A percentile compares a stretch with the other conserved stretches of the same genome.
Conservation (phyloP, 2,797 vertebrate species). For the Lepilemur ruficaudatus region DNA sequence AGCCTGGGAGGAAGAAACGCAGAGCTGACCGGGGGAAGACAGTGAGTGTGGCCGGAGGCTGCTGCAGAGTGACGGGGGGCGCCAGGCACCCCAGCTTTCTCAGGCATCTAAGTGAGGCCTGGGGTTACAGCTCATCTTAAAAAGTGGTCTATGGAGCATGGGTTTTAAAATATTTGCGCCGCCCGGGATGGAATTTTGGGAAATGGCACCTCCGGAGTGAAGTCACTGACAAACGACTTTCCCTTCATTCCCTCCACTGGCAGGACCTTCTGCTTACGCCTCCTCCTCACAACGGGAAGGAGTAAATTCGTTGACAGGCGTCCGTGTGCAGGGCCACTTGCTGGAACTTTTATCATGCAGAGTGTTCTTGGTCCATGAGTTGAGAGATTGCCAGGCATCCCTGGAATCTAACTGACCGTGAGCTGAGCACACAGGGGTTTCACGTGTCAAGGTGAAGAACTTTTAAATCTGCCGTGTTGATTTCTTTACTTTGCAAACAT, state of each 20-base stretch:
- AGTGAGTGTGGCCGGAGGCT: too few relatives aligned
- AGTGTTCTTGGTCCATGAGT: slow-evolving; percentile 22
- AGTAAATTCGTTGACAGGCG: background rate
- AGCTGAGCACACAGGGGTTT: slow-evolving; percentile 32
- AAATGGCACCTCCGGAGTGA: background rate
- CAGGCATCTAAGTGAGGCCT: background rate
- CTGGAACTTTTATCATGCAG: slow-evolving; percentile 54
- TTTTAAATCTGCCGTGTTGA: background rate
- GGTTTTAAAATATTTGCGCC: slow-evolving; percentile 46
- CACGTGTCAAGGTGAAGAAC: background rate
- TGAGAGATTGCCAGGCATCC: slow-evolving; percentile 55
- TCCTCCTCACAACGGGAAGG: background rate
- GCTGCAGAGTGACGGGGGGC: background rate
- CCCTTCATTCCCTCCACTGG: background rate
- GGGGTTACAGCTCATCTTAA: slow-evolving; percentile 2
- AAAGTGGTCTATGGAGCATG: background rate
- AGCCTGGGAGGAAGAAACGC: too few relatives aligned
- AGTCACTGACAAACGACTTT: slow-evolving; percentile 11
- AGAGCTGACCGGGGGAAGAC: too few relatives aligned
- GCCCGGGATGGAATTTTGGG: background rate
- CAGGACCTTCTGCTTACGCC: background rate
- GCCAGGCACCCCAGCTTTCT: background rate
- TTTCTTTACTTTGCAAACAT: slow-evolving; percentile 55
- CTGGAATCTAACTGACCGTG: slow-evolving; percentile 56
- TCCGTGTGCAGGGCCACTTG: background rate